Evolutionary conservation across 2,888 invertebrate species (phyloP), one percentile per base, ranked within the genome.

Genomic region (Dicycla oo): DNA sequence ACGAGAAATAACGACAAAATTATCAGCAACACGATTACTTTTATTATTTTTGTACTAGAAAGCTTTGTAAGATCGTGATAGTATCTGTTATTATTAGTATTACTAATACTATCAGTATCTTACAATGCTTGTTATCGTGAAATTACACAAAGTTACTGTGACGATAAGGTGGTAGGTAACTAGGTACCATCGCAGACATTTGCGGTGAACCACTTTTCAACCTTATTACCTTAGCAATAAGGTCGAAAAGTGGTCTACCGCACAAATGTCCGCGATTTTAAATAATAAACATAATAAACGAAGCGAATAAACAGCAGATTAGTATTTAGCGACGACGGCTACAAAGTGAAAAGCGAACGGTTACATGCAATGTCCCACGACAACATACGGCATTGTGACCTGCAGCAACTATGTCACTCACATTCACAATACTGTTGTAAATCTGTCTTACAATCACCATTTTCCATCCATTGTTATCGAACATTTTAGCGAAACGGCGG

Each of bases 401-500:
- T 82, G 80, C 71, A 38, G 49, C 74, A 81, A 83, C 76, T 81
- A 78, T 80, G 78, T 79, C 81, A 78, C 58, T 79, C 71, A 77
- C 76, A 78, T 73, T 80, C 75, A 83, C 85, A 86, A 87, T 83
- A 78, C 69, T 67, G 68, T 57, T 72, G 84, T 81, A 81, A 82
- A 80, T 83, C 70, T 81, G 67, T 75, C 75, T 63, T 69, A 82
- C 75, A 66, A 63, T 67, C 69, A 71, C 49, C 53, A 73, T 69
- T 78, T 81, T 77, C 78, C 73, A 83, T 73, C 82, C 75, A 84
- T 86, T 88, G 86, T 87, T 81, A 79, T 84, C 71, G 60, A 82
- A 79, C 79, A 83, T 80, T 86, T 87, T 83, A 85, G 80, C 73
- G 79, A 86, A 82, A 84, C 66, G 65, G 69, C 71, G 70, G 80